A percentile compares a stretch with the other conserved stretches of the same genome.
These are phyloP conservation scores for Sphecodes monilicornis DNA, from an alignment of 2,888 invertebrate species.

Conservation along the genomic window DNA sequence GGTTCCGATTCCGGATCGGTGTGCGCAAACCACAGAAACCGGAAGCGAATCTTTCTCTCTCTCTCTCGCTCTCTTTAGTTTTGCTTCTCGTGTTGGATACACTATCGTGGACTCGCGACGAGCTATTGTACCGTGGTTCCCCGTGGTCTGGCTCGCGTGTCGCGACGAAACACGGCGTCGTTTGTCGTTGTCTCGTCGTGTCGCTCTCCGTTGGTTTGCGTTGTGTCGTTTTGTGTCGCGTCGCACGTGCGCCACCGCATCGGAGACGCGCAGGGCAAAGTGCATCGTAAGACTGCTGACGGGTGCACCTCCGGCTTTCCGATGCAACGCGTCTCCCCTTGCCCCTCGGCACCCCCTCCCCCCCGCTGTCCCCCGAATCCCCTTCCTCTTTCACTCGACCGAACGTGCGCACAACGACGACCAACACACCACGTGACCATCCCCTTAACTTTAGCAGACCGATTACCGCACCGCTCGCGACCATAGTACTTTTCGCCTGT, in stretches of 20 bases:
- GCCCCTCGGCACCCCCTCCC: constrained; percentile 13
- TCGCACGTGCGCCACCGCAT: constrained; percentile 61
- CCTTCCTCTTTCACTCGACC: constrained; percentile 38
- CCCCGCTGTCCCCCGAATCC: constrained; percentile 19
- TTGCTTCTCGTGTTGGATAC: constrained; percentile 11
- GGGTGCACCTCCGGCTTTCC: constrained; percentile 71
- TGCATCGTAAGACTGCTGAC: constrained; percentile 78
- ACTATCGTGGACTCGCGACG: constrained; percentile 30
- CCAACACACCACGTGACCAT: constrained; percentile 64
- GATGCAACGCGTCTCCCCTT: constrained; percentile 66
- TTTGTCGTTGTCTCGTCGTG: constrained; percentile 17
- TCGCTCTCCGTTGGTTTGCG: background rate
- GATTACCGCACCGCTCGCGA: constrained; percentile 64
- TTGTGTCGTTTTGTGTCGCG: constrained; percentile 29
- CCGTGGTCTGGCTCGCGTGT: constrained; percentile 33
- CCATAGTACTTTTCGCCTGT: constrained; percentile 32
- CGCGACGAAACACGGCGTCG: constrained; percentile 14
- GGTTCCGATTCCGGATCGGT: constrained; percentile 8
- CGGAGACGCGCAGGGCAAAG: constrained; percentile 73
- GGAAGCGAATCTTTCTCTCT: constrained; percentile 1
- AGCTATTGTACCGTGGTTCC: constrained; percentile 18
- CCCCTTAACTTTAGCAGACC: constrained; percentile 66
- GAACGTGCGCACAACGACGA: constrained; percentile 65
- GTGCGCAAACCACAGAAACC: constrained; percentile 10
- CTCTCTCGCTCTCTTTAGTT: background rate